These are phyloP conservation scores for Sitta europaea DNA, from an alignment of 2,113 vertebrate species.

Conservation along the genomic window DNA sequence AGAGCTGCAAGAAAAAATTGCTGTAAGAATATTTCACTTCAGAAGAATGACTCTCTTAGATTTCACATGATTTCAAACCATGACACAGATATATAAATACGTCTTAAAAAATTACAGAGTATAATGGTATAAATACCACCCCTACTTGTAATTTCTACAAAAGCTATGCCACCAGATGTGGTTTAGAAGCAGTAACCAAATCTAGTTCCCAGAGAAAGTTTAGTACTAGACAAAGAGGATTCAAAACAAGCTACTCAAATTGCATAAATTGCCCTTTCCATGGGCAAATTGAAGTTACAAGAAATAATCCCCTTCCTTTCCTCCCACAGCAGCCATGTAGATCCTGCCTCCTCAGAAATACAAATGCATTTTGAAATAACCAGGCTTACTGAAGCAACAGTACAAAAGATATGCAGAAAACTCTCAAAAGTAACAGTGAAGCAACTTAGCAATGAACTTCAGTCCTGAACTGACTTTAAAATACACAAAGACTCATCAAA, in stretches of 20 bases:
- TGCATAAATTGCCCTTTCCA: slow-evolving; percentile 20
- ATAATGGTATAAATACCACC: background rate
- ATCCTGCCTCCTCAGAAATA: background rate
- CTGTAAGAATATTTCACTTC: background rate
- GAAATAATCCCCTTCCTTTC: background rate
- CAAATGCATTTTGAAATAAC: background rate
- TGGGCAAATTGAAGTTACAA: slow-evolving; percentile 22
- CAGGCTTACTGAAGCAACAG: background rate
- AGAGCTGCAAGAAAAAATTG: slow-evolving; percentile 47
- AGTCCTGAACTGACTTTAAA: background rate
- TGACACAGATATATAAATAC: background rate
- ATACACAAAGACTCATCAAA: background rate
- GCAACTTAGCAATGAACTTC: background rate
- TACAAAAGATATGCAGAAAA: background rate
- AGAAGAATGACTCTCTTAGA: background rate
- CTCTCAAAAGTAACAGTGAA: background rate
- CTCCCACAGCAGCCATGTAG: background rate
- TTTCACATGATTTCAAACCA: background rate
- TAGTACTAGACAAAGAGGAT: background rate
- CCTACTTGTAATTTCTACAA: background rate
- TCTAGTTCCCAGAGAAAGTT: background rate
- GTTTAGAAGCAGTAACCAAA: slow-evolving; percentile 8
- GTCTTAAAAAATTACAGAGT: background rate
- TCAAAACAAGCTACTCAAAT: slow-evolving; percentile 23
- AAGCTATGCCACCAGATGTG: background rate